phyloP scores from a whole-genome alignment of 2,888 invertebrate species.

The Cordylochernes scorpioides region DNA sequence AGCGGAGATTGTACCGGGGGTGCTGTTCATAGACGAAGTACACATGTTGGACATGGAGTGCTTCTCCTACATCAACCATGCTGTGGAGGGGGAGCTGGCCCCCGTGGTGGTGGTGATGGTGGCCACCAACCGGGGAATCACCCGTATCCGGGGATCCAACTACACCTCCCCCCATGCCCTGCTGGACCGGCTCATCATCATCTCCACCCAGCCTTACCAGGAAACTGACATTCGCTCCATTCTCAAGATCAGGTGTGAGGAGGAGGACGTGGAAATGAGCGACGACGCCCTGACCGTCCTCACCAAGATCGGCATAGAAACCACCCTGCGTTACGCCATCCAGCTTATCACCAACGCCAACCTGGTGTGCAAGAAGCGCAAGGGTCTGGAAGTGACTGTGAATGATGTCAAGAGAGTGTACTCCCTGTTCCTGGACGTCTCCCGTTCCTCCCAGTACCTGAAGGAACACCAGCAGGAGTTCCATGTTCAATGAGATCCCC shows the following conservation, averaged over 20 bases:
- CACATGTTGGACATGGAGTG: conserved; percentile 99
- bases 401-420: conserved; percentile 88
- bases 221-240: conserved; percentile 73
- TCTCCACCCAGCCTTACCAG: conserved; percentile 73
- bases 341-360: conserved; percentile 86
- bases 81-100: conserved; percentile 84
- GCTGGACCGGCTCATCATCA: conserved; percentile 77
- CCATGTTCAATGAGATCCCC: conserved; percentile 41
- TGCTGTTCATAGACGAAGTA: conserved; percentile 84
- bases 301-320: conserved; percentile 71
- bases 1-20: conserved; percentile 93
- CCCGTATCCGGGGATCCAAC: conserved; percentile 74
- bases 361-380: conserved; percentile 68
- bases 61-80: conserved; percentile 89
- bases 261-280: conserved; percentile 86
- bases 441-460: conserved; percentile 67
- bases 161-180: conserved; percentile 85
- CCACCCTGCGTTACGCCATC: conserved; percentile 57
- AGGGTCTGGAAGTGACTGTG: conserved; percentile 36
- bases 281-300: conserved; percentile 67
- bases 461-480: conserved; percentile 87
- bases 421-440: conserved; percentile 74
- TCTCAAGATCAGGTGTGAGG: conserved; percentile 73
- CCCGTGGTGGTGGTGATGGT: conserved; percentile 94
- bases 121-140: conserved; percentile 90